phyloP scores from a whole-genome alignment of 1,140 invertebrate genomes.

The Heliothis virescens region DNA sequence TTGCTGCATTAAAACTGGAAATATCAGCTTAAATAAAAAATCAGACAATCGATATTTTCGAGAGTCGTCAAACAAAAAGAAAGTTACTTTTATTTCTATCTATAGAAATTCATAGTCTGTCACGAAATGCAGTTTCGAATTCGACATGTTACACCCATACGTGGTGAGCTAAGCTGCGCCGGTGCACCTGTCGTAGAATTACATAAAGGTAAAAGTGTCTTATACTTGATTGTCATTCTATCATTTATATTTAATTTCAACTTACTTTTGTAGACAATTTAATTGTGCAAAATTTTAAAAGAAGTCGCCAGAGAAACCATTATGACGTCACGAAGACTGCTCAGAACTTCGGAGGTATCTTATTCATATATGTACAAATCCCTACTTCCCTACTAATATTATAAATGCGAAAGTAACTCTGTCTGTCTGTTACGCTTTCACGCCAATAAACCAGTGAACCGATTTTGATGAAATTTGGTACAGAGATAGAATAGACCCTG shows the following conservation, averaged over 20 bases:
- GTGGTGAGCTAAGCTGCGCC: background rate
- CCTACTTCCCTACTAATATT: too few relatives aligned
- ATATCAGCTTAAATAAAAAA: background rate
- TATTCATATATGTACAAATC: too few relatives aligned
- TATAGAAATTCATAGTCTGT: conserved; percentile 15
- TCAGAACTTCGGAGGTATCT: too few relatives aligned
- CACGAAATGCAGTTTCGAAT: conserved; percentile 10
- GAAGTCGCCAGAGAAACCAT: too few relatives aligned
- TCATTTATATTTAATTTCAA: background rate
- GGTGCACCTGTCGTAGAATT: background rate
- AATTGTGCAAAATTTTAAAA: too few relatives aligned
- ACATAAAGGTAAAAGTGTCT: conserved; percentile 2
- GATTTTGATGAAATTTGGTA: too few relatives aligned
- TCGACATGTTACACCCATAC: background rate
- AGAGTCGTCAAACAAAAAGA: background rate
- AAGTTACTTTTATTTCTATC: background rate
- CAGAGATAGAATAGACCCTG: too few relatives aligned
- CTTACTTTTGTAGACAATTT: too few relatives aligned
- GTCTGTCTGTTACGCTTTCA: too few relatives aligned
- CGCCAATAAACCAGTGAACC: too few relatives aligned
- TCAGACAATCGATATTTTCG: background rate
- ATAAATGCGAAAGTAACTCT: too few relatives aligned
- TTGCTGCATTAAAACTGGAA: background rate
- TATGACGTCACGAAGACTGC: too few relatives aligned
- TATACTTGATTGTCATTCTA: background rate